Evolutionary conservation across 2,888 invertebrate genomes (phyloP), one percentile per base, ranked within the genome.

Genomic region (Colletes collaris): DNA sequence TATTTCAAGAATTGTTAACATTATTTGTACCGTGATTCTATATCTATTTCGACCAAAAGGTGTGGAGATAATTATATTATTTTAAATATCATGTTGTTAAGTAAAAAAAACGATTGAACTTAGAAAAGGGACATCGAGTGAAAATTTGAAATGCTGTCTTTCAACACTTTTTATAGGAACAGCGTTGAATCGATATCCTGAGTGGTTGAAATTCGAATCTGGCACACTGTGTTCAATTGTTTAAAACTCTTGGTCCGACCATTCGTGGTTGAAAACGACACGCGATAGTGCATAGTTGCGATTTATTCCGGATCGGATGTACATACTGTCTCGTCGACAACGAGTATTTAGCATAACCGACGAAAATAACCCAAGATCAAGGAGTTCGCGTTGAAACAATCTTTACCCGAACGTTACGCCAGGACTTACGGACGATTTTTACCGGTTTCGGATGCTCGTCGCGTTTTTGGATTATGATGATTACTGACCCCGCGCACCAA

Each of bases 401-500:
- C 64, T 72, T 63, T 67, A 27, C 55, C 59, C 55, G 49, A 16
- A 44, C 55, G 56, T 46, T 69, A 59, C 44, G 74, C 10, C 16
- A 7, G 44, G 19, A 71, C 44, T 52, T 50, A 55, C 56, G 64
- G 72, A 76, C 56, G 49, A 70, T 80, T 76, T 77, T 58, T 58
- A 44, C 46, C 66, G 66, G n/a, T 75, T 81, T 64, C 40, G 37
- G 73, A 85, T 82, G 76, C 82, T 76, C 60, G 55, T 81, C 71
- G 78, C 75, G 77, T 84, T 72, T 73, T 81, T 82, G 66, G 46
- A 73, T 79, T 81, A 81, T 79, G 63, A 76, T 85, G 87, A 88
- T 85, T 81, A 86, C 81, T 88, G 86, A 85, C 88, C 87, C 84
- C 79, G 81, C 71, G 71, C 73, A 82, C 69, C 68, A 68, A 82